These are phyloP conservation scores for Cephus cinctus DNA, from an alignment of 1,140 invertebrate species.

Conservation along the genomic window DNA sequence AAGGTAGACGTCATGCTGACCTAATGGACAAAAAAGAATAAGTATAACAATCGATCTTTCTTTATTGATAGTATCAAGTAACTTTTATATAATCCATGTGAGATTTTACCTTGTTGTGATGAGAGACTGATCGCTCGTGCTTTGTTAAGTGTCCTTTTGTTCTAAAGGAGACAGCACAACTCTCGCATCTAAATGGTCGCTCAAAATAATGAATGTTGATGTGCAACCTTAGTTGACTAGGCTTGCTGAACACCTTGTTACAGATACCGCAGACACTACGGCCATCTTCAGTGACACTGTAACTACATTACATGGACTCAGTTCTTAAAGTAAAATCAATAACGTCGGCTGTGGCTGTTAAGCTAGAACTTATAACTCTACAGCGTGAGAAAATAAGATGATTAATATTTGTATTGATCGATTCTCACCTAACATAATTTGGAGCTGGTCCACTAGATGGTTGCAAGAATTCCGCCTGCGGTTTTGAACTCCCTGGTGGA, in stretches of 20 bases:
- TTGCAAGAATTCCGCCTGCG: constrained; percentile 56
- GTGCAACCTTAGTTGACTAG: constrained; percentile 86
- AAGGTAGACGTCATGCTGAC: constrained; percentile 83
- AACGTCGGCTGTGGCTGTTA: too few relatives aligned
- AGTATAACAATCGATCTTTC: too few relatives aligned
- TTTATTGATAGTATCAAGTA: too few relatives aligned
- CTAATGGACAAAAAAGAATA: constrained; percentile 29
- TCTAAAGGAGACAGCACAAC: constrained; percentile 86
- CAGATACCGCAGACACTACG: constrained; percentile 85
- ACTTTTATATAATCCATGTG: too few relatives aligned
- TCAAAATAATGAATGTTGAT: constrained; percentile 97
- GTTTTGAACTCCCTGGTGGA: constrained; percentile 35
- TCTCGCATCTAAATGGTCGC: constrained; percentile 85
- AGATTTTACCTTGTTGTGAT: constrained; percentile 87
- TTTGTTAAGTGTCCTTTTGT: constrained; percentile 91
- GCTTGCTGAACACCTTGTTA: constrained; percentile 87
- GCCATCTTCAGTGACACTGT: constrained; percentile 69
- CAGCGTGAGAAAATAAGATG: neutral
- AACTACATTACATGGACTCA: constrained; percentile 28
- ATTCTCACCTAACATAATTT: constrained; percentile 53
- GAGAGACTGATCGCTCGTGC: constrained; percentile 84
- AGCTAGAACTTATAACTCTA: neutral
- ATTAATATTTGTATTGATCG: constrained; percentile 1
- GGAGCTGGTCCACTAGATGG: constrained; percentile 44
- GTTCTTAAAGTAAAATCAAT: constrained; percentile 18